Evolutionary conservation across 1,140 invertebrate species (phyloP).

Genomic region (Stenopsyche tienmushanensis): DNA sequence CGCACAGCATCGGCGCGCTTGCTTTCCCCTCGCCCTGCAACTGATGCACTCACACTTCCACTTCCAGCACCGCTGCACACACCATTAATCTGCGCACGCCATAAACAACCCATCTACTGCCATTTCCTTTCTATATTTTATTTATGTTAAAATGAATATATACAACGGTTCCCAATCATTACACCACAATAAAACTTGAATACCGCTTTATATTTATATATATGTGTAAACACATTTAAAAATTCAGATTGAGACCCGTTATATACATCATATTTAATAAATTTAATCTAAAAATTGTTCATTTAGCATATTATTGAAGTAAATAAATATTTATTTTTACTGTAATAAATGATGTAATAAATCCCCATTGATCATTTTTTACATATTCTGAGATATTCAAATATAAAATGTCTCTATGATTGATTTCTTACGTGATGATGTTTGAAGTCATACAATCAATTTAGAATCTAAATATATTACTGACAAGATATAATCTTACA

Average conservation of each 20-base stretch:
- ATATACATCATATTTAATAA: not conserved
- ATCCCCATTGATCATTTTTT: too few relatives aligned
- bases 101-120: slow-evolving; percentile 24
- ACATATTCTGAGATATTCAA: too few relatives aligned
- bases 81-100: slow-evolving; percentile 71
- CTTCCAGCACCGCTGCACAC: slow-evolving; percentile 61
- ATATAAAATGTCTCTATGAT: too few relatives aligned
- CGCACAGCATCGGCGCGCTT: slow-evolving; percentile 57
- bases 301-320: not conserved
- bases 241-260: too few relatives aligned
- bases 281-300: not conserved
- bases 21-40: slow-evolving; percentile 44
- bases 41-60: slow-evolving; percentile 45
- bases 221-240: too few relatives aligned
- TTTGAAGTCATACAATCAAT: too few relatives aligned
- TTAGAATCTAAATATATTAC: too few relatives aligned
- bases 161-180: not conserved
- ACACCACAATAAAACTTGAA: too few relatives aligned
- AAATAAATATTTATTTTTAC: not conserved
- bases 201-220: too few relatives aligned
- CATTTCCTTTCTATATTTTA: slow-evolving; percentile 10
- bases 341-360: not conserved
- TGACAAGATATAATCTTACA: too few relatives aligned
- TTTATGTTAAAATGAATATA: not conserved
- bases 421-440: too few relatives aligned